Base-by-base conservation (phyloP, 1,140 invertebrate genomes). In the Propsilocerus akamusi region DNA sequence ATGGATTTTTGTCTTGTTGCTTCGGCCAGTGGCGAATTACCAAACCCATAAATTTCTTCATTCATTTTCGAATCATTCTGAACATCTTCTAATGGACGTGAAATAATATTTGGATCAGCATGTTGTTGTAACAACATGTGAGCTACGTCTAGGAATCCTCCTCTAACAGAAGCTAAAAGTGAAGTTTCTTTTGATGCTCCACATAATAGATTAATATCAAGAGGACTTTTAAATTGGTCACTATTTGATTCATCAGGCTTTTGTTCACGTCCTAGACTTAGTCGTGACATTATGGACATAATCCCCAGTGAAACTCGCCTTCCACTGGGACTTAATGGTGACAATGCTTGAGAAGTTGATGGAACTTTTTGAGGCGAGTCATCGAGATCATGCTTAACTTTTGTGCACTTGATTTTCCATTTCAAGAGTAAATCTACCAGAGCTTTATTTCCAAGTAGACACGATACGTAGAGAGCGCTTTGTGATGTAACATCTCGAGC, bases 401-500 rank as follows among this genome's bases (percentile, higher is more conserved):
- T 76, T 1, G 62, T 67, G 3, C 78, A 77, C 59, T 77, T 77
- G 1, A 87, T 73, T 60, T 74, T 73, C 60, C 81, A 86, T 55
- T 79, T 79, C 0, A 94, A 67, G 32, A 96, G 69, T 1, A 80
- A 68, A 48, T 90, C 83, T 0, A 94, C 77, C 25, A 93, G 73
- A 55, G 80, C 78, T 37, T 76, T 70, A 63, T 93, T 91, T 1
- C 88, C 88, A 30, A 90, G 69, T 37, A 83, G 77, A 61, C 86
- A 83, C 7, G 89, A 84, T 37, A 93, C 78, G 65, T 95, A 96
- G 0, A 97, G 69, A 41, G 87, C 78, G 51, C 80, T 93, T 61
- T 95, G 88, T 0, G 88, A 90, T 12, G 86, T 86, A 0, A 83
- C 83, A 67, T 97, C 92, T 53, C 82, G 77, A 46, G 80, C 76